These are phyloP conservation scores for Nomia melanderi DNA, from an alignment of 1,140 invertebrate genomes.

Conservation along the genomic window DNA sequence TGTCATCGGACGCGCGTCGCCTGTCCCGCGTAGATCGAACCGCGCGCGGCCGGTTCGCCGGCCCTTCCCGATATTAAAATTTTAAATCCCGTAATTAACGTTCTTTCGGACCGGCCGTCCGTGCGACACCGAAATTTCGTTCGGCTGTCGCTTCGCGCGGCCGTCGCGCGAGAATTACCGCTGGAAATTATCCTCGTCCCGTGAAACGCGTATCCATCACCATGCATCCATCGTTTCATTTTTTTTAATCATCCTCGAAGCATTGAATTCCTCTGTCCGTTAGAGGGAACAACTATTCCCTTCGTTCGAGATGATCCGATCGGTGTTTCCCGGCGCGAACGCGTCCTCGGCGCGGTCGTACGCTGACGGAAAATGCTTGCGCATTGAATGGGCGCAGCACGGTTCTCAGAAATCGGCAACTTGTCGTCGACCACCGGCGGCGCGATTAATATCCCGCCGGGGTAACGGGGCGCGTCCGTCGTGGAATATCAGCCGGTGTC, in stretches of 20 bases:
- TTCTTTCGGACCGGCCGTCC: not conserved
- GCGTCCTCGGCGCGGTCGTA: no score
- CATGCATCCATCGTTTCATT: no score
- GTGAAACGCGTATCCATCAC: no score
- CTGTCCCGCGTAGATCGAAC: conserved; percentile 4
- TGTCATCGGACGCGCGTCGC: conserved; percentile 2
- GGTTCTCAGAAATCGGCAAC: conserved; percentile 1
- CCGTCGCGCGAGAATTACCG: not conserved
- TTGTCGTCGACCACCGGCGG: not conserved
- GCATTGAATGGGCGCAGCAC: not conserved
- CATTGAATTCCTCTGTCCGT: no score
- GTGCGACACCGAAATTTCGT: not conserved
- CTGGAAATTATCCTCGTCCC: no score
- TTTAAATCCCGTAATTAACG: conserved; percentile 21
- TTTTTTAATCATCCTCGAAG: no score
- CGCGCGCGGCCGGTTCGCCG: no score
- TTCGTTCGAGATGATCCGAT: no score
- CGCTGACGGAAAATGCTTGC: no score
- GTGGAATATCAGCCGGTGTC: not conserved
- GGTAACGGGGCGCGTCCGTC: not conserved
- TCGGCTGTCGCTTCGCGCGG: not conserved
- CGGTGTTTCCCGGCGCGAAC: no score
- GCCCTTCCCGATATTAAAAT: conserved; percentile 12
- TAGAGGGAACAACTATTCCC: no score
- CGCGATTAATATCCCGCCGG: not conserved